Evolutionary conservation across 2,797 vertebrate species (phyloP), one percentile per base, ranked within the genome.

Genomic region (Odontamblyopus lacepedii): DNA sequence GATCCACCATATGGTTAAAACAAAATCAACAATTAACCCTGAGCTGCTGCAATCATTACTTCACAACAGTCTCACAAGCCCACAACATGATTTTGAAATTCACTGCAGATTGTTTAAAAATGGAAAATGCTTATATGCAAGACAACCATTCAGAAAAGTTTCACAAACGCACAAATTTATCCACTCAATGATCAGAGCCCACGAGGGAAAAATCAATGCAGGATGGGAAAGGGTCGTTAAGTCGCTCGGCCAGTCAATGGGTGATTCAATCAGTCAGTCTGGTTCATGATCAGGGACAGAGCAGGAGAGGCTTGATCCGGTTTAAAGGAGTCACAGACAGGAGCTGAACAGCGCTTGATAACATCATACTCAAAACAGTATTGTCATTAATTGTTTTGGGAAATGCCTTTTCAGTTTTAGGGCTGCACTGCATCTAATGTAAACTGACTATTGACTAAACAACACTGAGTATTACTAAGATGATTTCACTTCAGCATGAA

Each of bases 331-430:
- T 75, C 74, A 69, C 65, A 85, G 89, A 88, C 85, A 82, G 71
- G 88, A 86, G 73, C 68, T 81, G 85, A 91, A 90, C 82, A 90
- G 87, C 89, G 90, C 90, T 89, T 91, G 89, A 86, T 56, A 55
- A 48, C 13, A 50, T 68, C 23, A 61, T 63, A 72, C 35, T 63
- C 23, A 71, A 30, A 41, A 15, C 2, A 61, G 48, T 56, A 44
- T 64, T 68, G 29, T 1, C 5, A 61, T 50, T 26, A 23, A 26
- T 26, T 27, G 63, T 48, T 50, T 27, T 8, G 38, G 41, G 63
- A 65, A 65, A 65, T 26, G 41, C 23, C 26, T 50, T 48, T 48
- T 65, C 2, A 65, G 63, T 27, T 38, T 38, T 38, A 6, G 41
- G 30, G 15, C 16, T 8, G 56, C 2, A 29, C 57, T 48, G 12